phyloP scores from a whole-genome alignment of 2,113 vertebrate species.

The Lepus americanus region DNA sequence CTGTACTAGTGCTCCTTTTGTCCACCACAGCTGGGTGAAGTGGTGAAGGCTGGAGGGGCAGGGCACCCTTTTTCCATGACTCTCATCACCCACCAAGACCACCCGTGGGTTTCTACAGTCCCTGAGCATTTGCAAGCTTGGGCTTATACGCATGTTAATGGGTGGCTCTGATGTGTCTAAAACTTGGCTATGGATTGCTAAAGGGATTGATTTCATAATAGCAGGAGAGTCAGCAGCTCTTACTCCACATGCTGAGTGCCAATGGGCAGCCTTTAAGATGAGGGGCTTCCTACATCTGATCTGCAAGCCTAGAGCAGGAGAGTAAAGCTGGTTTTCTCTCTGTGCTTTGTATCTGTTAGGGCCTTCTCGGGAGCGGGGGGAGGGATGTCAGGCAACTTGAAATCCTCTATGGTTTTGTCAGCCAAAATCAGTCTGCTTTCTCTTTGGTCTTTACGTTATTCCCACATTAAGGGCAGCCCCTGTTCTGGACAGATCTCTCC shows the following conservation, averaged over 20 bases:
- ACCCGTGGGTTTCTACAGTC: not conserved
- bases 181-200: slow-evolving; percentile 34
- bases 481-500: not conserved
- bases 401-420: not conserved
- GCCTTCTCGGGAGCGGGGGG: not conserved
- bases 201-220: not conserved
- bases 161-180: not conserved
- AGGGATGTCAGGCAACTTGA: not conserved
- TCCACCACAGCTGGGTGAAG: not conserved
- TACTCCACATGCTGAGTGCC: not conserved
- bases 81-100: not conserved
- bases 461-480: not conserved
- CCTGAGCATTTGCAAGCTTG: not conserved
- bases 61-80: not conserved
- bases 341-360: not conserved
- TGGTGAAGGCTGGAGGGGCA: not conserved
- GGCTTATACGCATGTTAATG: not conserved
- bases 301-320: not conserved
- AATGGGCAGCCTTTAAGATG: not conserved
- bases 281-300: not conserved
- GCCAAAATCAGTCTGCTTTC: not conserved
- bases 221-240: not conserved
- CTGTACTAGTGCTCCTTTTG: not conserved
- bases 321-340: not conserved
- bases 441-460: not conserved